Percentiles rank a stretch among this genome's conserved stretches.
Conservation (phyloP, 2,113 vertebrate genomes). For the Lipophrys pholis region DNA sequence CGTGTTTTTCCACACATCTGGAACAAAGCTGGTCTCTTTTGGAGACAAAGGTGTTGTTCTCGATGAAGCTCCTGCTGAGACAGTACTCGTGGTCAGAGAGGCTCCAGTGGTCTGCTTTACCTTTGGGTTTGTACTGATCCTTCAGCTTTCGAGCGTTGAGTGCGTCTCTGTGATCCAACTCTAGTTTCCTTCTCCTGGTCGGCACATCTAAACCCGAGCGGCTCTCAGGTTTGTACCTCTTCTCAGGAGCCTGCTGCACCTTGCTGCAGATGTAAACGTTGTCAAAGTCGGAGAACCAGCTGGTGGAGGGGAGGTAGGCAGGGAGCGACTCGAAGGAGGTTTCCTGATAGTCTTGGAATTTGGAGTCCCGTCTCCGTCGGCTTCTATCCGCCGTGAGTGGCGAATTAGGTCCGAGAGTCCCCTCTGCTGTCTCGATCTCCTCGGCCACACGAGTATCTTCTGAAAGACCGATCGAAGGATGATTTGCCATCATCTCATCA, state of each 20-base stretch:
- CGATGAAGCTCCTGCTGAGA: slow-evolving; percentile 11
- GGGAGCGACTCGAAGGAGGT: slow-evolving; percentile 75
- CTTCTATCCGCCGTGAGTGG: slow-evolving; percentile 3
- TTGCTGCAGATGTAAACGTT: slow-evolving; percentile 58
- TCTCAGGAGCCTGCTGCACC: slow-evolving; percentile 50
- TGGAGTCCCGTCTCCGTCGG: neutral
- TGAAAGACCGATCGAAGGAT: neutral
- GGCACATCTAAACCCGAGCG: slow-evolving; percentile 8
- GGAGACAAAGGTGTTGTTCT: slow-evolving; percentile 25
- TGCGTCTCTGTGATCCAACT: slow-evolving; percentile 36
- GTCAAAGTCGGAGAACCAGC: slow-evolving; percentile 77
- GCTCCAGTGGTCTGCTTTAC: slow-evolving; percentile 54
- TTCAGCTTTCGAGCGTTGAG: slow-evolving; percentile 18
- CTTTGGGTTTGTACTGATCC: slow-evolving; percentile 56
- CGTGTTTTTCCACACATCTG: slow-evolving; percentile 64
- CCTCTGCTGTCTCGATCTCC: neutral
- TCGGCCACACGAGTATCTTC: neutral
- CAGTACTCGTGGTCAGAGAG: slow-evolving; percentile 69
- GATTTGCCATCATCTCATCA: slow-evolving; percentile 12
- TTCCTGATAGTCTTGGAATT: slow-evolving; percentile 58
- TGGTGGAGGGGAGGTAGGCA: slow-evolving; percentile 74
- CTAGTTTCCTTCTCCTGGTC: slow-evolving; percentile 43
- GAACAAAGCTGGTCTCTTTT: slow-evolving; percentile 69
- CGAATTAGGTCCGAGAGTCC: neutral
- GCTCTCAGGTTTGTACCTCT: slow-evolving; percentile 33